Evolutionary conservation across 64 coral and sea anemone genomes (phyloP).

Genomic region (Anthopleura sola): DNA sequence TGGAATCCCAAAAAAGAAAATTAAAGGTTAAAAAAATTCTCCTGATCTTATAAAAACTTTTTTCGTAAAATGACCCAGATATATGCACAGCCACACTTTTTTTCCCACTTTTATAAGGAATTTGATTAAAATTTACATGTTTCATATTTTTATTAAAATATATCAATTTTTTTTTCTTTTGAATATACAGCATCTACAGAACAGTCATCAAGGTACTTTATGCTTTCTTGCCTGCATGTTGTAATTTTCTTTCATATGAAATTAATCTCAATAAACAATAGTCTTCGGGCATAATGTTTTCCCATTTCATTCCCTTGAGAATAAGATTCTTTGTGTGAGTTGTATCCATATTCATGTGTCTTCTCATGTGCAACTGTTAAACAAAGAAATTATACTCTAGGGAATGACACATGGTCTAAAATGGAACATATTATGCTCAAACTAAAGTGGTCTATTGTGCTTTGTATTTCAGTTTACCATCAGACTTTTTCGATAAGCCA

Average conservation of each 20-base stretch:
- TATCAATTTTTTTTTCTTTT: background rate
- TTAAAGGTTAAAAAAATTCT: slow-evolving; percentile 10
- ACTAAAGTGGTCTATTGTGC: background rate
- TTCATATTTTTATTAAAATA: background rate
- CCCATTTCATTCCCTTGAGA: background rate
- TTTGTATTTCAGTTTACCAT: slow-evolving; percentile 24
- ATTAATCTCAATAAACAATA: no score
- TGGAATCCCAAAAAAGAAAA: slow-evolving; percentile 43
- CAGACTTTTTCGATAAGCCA: slow-evolving; percentile 50
- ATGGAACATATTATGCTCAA: background rate
- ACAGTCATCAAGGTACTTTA: background rate
- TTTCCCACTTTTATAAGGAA: no score
- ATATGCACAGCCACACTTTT: no score
- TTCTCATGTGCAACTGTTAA: no score
- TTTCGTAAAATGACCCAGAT: no score
- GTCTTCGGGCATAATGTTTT: background rate
- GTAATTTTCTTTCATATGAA: no score
- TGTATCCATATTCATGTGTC: no score
- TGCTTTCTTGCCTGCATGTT: background rate
- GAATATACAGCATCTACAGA: background rate
- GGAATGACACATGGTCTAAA: no score
- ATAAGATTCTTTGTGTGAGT: no score
- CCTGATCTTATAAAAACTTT: no score
- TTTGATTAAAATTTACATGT: no score
- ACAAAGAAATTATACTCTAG: no score